These are phyloP conservation scores for Nymphalis urticae DNA, from an alignment of 2,888 invertebrate species.

Conservation along the genomic window DNA sequence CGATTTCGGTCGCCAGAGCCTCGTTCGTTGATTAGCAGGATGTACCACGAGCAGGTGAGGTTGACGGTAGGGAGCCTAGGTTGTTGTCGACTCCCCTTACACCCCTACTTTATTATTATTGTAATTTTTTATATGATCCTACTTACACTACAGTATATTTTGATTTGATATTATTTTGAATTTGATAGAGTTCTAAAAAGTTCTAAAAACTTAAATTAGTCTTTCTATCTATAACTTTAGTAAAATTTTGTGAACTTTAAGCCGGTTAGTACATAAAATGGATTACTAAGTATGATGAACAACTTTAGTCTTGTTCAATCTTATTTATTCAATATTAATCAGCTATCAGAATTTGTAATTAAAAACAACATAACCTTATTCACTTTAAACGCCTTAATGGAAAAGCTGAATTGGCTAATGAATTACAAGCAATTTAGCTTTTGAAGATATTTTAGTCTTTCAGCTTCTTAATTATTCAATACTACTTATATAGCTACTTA, in stretches of 20 bases:
- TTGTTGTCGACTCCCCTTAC: no score
- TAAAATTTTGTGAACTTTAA: background rate
- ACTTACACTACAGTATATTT: no score
- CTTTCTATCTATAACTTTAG: no score
- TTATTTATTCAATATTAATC: background rate
- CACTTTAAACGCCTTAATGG: conserved; percentile 4
- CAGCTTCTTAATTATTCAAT: background rate
- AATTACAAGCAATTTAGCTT: conserved; percentile 16
- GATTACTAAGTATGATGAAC: background rate
- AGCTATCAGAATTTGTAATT: conserved; percentile 4
- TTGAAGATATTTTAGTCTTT: background rate
- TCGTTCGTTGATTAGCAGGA: no score
- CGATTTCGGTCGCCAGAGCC: no score
- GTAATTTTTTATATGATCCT: no score
- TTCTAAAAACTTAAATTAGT: no score
- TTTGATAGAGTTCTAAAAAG: no score
- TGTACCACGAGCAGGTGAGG: no score
- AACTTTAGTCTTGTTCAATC: background rate
- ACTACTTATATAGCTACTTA: background rate
- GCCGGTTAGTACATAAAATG: background rate
- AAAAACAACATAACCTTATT: conserved; percentile 7
- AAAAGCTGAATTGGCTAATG: conserved; percentile 19
- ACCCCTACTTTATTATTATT: no score
- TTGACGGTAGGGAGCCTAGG: no score
- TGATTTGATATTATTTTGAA: no score